These are phyloP conservation scores for Thyatira batis DNA, from an alignment of 2,888 invertebrate species.

Conservation along the genomic window DNA sequence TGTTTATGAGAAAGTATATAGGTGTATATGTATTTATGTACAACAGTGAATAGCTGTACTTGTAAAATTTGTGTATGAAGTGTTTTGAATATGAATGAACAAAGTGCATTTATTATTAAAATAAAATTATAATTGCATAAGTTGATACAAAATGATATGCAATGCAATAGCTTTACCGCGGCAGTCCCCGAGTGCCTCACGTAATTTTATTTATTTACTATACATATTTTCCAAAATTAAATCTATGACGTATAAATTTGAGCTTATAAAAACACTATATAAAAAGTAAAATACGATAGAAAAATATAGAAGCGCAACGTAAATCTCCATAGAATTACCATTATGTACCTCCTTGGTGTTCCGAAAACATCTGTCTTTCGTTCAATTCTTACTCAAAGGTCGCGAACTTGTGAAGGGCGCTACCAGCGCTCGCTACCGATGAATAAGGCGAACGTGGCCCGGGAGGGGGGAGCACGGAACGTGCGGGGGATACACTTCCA, in stretches of 20 bases:
- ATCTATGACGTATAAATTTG: background rate
- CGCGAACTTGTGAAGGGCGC: slow-evolving; percentile 67
- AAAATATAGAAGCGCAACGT: background rate
- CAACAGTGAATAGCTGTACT: too few species aligned
- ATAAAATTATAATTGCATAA: too few species aligned
- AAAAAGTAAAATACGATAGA: background rate
- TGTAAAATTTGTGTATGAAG: too few species aligned
- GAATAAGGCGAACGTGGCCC: slow-evolving; percentile 61
- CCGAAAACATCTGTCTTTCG: slow-evolving; percentile 55
- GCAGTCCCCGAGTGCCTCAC: too few species aligned
- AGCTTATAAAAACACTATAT: background rate
- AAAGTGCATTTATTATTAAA: too few species aligned
- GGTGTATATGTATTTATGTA: too few species aligned
- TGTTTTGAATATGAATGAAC: too few species aligned
- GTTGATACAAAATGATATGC: too few species aligned
- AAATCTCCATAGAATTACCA: background rate
- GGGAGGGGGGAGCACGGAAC: slow-evolving; percentile 38
- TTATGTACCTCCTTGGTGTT: slow-evolving; percentile 34
- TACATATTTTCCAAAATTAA: too few species aligned
- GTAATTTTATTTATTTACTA: too few species aligned
- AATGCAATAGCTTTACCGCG: too few species aligned
- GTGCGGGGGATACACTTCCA: slow-evolving; percentile 35
- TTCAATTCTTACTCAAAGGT: slow-evolving; percentile 64
- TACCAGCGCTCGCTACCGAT: slow-evolving; percentile 43
- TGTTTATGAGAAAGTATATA: too few species aligned